A percentile compares a stretch with the other conserved stretches of the same genome.
These are phyloP conservation scores for Planiliza haematocheilus DNA, from an alignment of 2,113 vertebrate species.

Conservation along the genomic window DNA sequence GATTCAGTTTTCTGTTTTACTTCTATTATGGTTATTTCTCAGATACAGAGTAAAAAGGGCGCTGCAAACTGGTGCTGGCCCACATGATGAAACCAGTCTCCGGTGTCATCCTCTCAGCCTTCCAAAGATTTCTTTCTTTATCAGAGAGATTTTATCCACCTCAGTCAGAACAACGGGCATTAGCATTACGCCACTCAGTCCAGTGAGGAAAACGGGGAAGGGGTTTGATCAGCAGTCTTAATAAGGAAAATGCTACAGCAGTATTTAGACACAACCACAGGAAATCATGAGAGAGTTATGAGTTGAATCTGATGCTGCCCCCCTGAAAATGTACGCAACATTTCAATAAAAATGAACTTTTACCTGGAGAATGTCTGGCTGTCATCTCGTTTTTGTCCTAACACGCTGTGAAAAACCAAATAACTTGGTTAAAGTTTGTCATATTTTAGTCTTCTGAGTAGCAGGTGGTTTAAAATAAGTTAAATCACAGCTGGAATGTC, in stretches of 20 bases:
- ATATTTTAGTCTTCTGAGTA: no score
- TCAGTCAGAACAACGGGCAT: constrained; percentile 26
- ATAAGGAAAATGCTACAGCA: constrained; percentile 37
- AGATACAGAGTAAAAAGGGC: no score
- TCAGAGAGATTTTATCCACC: not conserved
- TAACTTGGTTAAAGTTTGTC: not conserved
- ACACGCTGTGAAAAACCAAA: no score
- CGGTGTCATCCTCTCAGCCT: constrained; percentile 22
- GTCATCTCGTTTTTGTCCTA: not conserved
- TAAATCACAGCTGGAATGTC: no score
- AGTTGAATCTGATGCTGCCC: constrained; percentile 60
- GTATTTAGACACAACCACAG: constrained; percentile 54
- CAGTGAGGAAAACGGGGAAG: not conserved
- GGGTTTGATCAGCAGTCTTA: constrained; percentile 46
- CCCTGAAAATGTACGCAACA: constrained; percentile 78
- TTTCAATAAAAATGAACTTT: constrained; percentile 84
- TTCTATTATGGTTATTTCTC: not conserved
- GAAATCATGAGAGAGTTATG: constrained; percentile 58
- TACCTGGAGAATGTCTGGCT: constrained; percentile 39
- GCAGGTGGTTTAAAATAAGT: no score
- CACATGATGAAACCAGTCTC: not conserved
- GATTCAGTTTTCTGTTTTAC: not conserved
- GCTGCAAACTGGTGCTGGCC: constrained; percentile 9
- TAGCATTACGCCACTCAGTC: not conserved
- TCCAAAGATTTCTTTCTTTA: constrained; percentile 9